Evolutionary conservation across 2,113 vertebrate species (phyloP), one percentile per base, ranked within the genome.

Genomic region (Porphyrio hochstetteri): DNA sequence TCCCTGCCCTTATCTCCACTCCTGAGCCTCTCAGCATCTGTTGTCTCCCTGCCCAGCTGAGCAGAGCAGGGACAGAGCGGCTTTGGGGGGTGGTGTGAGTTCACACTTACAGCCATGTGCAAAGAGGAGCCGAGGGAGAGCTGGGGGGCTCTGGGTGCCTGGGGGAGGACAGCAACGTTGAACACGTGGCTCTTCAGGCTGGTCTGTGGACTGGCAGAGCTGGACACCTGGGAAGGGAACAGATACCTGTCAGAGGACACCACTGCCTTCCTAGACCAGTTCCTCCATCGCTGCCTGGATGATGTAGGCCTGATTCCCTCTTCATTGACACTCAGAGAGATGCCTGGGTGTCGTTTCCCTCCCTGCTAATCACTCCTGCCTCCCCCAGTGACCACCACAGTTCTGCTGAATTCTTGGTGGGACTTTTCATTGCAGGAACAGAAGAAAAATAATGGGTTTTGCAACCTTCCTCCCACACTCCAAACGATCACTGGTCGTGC

Each of bases 121-220:
- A 99, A 98, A 63, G 98, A 98, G 24, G 98, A 98, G 89, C 98
- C 98, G 0, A 97, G 96, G 44, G 98, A 98, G 36, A 99, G 98
- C 90, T 97, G 97, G 4, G 99, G 98, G 24, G 98, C 97, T 6
- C 97, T 98, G 1, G 98, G 98, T 0, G 90, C 92, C 82, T 99
- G 98, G 1, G 99, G 99, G 50, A 99, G 97, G 68, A 99, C 98
- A 5, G 99, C 99, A 14, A 99, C 97, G 16, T 98, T 98, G 98
- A 99, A 99, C 55, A 97, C 92, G 48, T 98, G 99, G 42, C 97
- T 98, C 38, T 99, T 98, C 28, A 98, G 96, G 72, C 90, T 97
- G 11, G 31, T 8, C 2, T 98, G 96, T 2, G 98, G 92, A 11
- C 82, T 90, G 4, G 93, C 64, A 35, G 98, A 97, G 23, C 97